Evolutionary conservation across 2,797 vertebrate genomes (phyloP).

Genomic region (Scolopax rusticola): DNA sequence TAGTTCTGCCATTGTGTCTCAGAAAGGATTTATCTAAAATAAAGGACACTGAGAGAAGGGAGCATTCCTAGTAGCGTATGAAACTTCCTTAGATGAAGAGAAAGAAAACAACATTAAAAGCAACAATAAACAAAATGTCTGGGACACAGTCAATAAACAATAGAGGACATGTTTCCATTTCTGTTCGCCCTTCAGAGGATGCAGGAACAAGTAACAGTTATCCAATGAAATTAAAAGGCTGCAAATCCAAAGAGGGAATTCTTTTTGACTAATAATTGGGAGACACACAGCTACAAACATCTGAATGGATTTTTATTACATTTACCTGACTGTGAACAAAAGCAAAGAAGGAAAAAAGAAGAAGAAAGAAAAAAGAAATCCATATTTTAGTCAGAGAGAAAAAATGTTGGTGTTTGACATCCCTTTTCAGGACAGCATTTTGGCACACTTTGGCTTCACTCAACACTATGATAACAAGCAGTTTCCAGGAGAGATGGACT

Average conservation of each 20-base stretch:
- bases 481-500: neutral
- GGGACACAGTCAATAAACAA: neutral
- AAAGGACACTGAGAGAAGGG: neutral
- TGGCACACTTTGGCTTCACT: neutral
- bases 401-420: fast-evolving
- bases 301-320: neutral
- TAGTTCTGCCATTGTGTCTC: neutral
- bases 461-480: neutral
- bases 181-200: neutral
- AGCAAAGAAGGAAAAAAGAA: neutral
- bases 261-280: neutral
- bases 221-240: neutral
- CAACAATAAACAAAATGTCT: neutral
- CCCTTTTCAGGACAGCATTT: neutral
- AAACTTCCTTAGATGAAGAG: neutral
- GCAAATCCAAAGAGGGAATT: neutral
- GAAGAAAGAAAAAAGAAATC: neutral
- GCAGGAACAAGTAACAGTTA: neutral
- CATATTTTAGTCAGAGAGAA: neutral
- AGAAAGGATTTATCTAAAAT: neutral
- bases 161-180: neutral
- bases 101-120: neutral
- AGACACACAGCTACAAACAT: neutral
- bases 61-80: neutral
- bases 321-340: neutral